Evolutionary conservation across 2,888 invertebrate genomes (phyloP), one percentile per base, ranked within the genome.

Genomic region (Heliconius ethilla): DNA sequence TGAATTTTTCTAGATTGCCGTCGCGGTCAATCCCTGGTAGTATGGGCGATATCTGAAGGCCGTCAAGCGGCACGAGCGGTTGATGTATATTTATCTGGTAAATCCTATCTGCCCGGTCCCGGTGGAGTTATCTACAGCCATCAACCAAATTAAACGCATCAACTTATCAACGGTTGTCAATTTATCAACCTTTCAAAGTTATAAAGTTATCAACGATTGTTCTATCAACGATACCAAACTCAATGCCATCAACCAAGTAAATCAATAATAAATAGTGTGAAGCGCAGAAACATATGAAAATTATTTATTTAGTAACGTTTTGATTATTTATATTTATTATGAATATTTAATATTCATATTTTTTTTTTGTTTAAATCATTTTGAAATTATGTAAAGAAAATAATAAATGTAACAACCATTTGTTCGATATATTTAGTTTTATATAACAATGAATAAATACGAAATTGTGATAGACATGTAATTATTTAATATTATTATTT

Each of bases 41-140:
- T 99, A 13, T 99, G 99, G 98, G 99, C 99, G 29, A 99, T 99
- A 82, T 96, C 98, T 0, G 99, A 99, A 91, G 99, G 99, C 3
- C 96, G 99, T n/a, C 99, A 99, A 92, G 99, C 99, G 13, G 99
- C 99, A 22, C 95, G 99, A 67, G 97, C 98, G 84, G 97, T 99
- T 3, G 99, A 99, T 90, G 95, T 96, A 76, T 97, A 96, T 91
- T 96, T 99, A 25, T 96, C 96, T 86, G 96, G 96, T n/a, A 84
- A 86, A 75, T 98, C 99, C 9, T 96, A 96, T 10, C 95, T 99
- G 77, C 99, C 99, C 7, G 99, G 98, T 29, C 97, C 98, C 3
- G 99, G 99, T 51, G 99, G 99, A 25, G 97, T 99, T 79, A 95
- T 98, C 81, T 88, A 90, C 86, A 86, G 87, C 67, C 79, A 82